Evolutionary conservation across 1,140 invertebrate species (phyloP), one percentile per base, ranked within the genome.

Genomic region (Plutomurus gul): DNA sequence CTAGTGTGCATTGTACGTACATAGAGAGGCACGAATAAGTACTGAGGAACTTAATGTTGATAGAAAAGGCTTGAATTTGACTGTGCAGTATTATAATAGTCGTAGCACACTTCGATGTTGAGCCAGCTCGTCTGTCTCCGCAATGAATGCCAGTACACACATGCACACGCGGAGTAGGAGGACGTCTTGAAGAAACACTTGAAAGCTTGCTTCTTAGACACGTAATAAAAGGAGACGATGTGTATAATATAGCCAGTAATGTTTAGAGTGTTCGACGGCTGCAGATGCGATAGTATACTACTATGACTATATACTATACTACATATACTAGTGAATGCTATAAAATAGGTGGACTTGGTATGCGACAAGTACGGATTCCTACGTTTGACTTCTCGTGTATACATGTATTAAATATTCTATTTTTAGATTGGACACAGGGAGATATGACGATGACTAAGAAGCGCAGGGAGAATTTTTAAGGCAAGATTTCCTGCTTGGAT

Each of bases 401-500:
- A 7, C 70, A 22, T 74, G 27, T 49, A 39, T 47, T 74, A 74
- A 47, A 49, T 74, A 49, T 36, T 74, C 72, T 74, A 74, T 74
- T 74, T 74, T 74, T 74, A 74, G 72, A 49, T 74, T 27, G 39
- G 43, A 74, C 27, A 74, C 49, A 20, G 39, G 39, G 72, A n/a
- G n/a, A 74, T 46, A 74, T 49, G 40, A 74, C 22, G 40, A 74
- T 49, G 22, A 74, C 8, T 16, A 74, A 43, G 43, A 74, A 27
- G 43, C 22, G 40, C 27, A 74, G 40, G 25, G 72, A 74, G 72
- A 74, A 46, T 18, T 74, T 47, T 74, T 33, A 74, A 74, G 43
- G 43, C 46, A 74, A 20, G 46, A 65, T 65, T 65, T 65, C 56
- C 56, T 65, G 25, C 56, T 33, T n/a, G n/a, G n/a, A n/a, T n/a